Percentiles rank a stretch among this genome's conserved stretches.
These are phyloP conservation scores for Lampropteryx suffumata DNA, from an alignment of 2,888 invertebrate genomes.

Conservation along the genomic window DNA sequence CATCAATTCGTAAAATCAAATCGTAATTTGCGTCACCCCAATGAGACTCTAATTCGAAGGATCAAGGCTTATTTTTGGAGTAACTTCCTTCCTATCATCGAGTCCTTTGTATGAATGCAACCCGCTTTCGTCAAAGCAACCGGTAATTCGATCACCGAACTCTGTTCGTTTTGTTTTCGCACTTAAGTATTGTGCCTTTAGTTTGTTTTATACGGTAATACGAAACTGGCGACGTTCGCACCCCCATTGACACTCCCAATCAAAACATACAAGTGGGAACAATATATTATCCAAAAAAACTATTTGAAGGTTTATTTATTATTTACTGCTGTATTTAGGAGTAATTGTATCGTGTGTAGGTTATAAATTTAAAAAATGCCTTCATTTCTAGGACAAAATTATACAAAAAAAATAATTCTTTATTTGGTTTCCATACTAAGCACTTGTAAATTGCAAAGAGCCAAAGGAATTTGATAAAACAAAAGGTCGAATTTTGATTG, in stretches of 20 bases:
- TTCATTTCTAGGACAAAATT: too few species aligned
- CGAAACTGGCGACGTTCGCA: slow-evolving; percentile 67
- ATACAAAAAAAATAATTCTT: too few species aligned
- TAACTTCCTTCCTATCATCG: slow-evolving; percentile 42
- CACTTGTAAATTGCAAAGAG: too few species aligned
- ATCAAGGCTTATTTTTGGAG: slow-evolving; percentile 35
- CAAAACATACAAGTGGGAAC: slow-evolving; percentile 67
- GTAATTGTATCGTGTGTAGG: too few species aligned
- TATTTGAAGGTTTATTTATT: too few species aligned
- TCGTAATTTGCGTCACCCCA: too few species aligned
- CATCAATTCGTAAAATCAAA: too few species aligned
- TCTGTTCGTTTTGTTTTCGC: slow-evolving; percentile 78
- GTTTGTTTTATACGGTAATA: slow-evolving; percentile 73
- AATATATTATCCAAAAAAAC: slow-evolving; percentile 29
- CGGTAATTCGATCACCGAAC: slow-evolving; percentile 75
- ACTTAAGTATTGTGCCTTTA: slow-evolving; percentile 76
- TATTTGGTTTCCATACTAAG: too few species aligned
- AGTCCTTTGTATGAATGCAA: slow-evolving; percentile 70
- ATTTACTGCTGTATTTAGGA: too few species aligned
- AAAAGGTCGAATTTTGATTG: too few species aligned
- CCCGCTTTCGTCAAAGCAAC: slow-evolving; percentile 70
- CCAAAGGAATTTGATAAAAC: too few species aligned
- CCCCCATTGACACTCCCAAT: slow-evolving; percentile 79
- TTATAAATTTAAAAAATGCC: too few species aligned
- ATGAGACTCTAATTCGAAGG: slow-evolving; percentile 32